Evolutionary conservation across 2,888 invertebrate genomes (phyloP).

Genomic region (Scaptomyza polygonia): DNA sequence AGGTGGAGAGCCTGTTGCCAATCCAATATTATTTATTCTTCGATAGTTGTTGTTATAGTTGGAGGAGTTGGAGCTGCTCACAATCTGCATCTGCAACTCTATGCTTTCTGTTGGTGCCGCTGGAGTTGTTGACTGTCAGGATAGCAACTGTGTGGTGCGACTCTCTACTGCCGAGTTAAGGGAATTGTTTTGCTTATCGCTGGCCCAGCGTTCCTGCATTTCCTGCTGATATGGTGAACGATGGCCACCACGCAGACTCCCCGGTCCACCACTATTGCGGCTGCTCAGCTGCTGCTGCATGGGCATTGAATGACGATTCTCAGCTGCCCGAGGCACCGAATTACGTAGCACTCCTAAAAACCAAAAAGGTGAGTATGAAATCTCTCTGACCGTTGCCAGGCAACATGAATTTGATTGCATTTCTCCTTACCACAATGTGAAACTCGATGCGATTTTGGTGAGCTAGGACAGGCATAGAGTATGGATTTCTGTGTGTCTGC

Average conservation of each 20-base stretch:
- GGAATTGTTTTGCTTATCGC: conserved; percentile 26
- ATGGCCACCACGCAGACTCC: conserved; percentile 36
- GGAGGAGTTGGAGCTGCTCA: conserved; percentile 31
- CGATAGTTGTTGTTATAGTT: conserved; percentile 65
- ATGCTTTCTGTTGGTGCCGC: conserved; percentile 40
- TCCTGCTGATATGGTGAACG: conserved; percentile 60
- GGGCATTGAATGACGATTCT: conserved; percentile 65
- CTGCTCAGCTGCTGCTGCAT: conserved; percentile 35
- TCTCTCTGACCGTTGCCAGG: neutral
- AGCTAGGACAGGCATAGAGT: conserved; percentile 83
- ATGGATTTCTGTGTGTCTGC: conserved; percentile 84
- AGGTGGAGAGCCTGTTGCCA: neutral
- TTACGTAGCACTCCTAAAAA: conserved; percentile 73
- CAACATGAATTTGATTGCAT: neutral
- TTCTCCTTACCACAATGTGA: conserved; percentile 81
- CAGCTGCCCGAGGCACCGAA: conserved; percentile 56
- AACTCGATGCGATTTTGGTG: conserved; percentile 82
- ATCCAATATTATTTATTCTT: conserved; percentile 42
- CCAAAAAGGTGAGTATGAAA: neutral
- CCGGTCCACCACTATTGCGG: conserved; percentile 25
- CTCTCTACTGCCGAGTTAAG: conserved; percentile 22
- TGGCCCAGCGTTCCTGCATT: conserved; percentile 56
- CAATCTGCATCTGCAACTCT: conserved; percentile 56
- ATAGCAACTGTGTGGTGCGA: conserved; percentile 57
- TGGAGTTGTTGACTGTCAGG: conserved; percentile 53